phyloP scores from a whole-genome alignment of 2,797 vertebrate genomes.

The Etheostoma nigrum region DNA sequence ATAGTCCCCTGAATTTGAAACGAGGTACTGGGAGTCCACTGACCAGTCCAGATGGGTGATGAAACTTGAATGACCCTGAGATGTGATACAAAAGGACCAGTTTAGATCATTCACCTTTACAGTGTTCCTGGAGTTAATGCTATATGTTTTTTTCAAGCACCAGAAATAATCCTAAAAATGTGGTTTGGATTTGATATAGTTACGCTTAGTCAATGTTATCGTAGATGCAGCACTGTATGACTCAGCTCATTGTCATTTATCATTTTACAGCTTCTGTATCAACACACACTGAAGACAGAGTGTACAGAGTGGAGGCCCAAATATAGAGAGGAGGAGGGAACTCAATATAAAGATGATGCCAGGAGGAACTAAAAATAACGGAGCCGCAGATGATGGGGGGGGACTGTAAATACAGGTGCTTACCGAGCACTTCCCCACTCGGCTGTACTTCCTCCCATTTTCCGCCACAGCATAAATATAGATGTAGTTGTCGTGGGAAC shows the following conservation, averaged over 20 bases:
- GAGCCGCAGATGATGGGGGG: not conserved
- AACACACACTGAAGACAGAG: conserved; percentile 27
- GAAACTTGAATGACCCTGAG: conserved; percentile 98
- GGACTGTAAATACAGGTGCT: conserved; percentile 73
- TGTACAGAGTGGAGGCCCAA: conserved; percentile 7
- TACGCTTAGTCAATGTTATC: conserved; percentile 3
- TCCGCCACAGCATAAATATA: conserved; percentile 96
- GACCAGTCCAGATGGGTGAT: conserved; percentile 99
- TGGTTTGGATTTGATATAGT: conserved; percentile 1
- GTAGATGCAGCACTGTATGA: conserved; percentile 14
- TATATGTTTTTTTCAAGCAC: not conserved
- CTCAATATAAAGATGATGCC: conserved; percentile 52
- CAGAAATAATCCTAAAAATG: conserved; percentile 25
- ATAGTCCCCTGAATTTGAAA: conserved; percentile 98
- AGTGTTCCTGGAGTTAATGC: not conserved
- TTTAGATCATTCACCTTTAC: not conserved
- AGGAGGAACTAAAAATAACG: conserved; percentile 48
- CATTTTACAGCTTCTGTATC: conserved; percentile 28
- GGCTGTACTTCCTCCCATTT: conserved; percentile 93
- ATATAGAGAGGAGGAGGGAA: conserved; percentile 31
- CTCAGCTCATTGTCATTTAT: conserved; percentile 32
- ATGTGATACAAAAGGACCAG: conserved; percentile 28
- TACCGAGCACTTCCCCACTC: conserved; percentile 97
- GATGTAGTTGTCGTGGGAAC: conserved; percentile 99
- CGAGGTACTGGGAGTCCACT: conserved; percentile 94